phyloP scores from a whole-genome alignment of 1,140 invertebrate genomes.

The Batillaria attramentaria region DNA sequence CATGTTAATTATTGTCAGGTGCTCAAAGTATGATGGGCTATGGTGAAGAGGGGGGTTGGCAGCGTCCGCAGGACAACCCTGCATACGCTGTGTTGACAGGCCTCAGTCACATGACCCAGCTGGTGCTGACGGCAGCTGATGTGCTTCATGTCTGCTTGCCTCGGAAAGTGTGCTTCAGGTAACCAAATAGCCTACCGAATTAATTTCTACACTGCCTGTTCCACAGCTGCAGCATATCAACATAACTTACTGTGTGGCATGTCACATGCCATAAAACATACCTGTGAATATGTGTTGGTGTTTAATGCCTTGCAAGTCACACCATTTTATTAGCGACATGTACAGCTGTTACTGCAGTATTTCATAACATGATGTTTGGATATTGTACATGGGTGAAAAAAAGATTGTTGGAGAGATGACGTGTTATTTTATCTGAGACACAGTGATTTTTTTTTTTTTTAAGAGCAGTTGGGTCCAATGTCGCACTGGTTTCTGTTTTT shows the following conservation, averaged over 20 bases:
- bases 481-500: not conserved
- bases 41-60: conserved; percentile 74
- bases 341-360: not conserved
- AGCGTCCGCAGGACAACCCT: conserved; percentile 75
- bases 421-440: not conserved
- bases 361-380: not conserved
- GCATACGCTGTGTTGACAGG: conserved; percentile 84
- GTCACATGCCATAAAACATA: not conserved
- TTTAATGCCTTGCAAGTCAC: not conserved
- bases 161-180: conserved; percentile 84
- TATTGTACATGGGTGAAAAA: not conserved
- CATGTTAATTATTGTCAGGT: conserved; percentile 3
- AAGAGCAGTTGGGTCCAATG: not conserved
- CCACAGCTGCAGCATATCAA: not conserved
- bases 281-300: not conserved
- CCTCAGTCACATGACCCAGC: conserved; percentile 85
- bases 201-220: not conserved
- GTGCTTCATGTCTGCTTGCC: conserved; percentile 84
- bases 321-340: not conserved
- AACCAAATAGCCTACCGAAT: not conserved
- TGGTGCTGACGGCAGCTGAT: conserved; percentile 84
- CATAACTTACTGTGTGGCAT: not conserved
- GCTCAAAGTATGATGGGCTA: conserved; percentile 77
- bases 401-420: not conserved
- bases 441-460: not conserved